These are phyloP conservation scores for Micrasema minimum DNA, from an alignment of 1,140 invertebrate species.

Conservation along the genomic window DNA sequence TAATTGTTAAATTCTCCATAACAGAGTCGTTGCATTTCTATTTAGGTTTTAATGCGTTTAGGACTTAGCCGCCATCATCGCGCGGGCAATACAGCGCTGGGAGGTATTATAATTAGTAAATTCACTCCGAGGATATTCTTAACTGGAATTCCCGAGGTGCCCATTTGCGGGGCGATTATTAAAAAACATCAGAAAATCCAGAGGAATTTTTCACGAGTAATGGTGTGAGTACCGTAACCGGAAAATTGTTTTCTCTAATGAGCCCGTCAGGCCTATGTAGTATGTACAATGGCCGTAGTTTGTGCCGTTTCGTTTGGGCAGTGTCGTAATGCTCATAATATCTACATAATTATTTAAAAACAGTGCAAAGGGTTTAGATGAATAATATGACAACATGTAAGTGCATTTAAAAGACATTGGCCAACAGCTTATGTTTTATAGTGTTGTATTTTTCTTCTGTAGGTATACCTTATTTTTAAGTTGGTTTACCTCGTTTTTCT, in stretches of 20 bases:
- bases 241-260: conserved; percentile 44
- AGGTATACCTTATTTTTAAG: too few species aligned
- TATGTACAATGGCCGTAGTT: conserved; percentile 16
- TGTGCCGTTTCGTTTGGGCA: too few species aligned
- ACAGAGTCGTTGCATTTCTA: conserved; percentile 12
- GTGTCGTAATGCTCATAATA: too few species aligned
- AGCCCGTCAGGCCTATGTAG: conserved; percentile 34
- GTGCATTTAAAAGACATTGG: too few species aligned
- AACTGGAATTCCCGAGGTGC: conserved; percentile 6
- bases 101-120: conserved; percentile 10
- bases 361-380: too few species aligned
- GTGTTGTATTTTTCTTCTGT: too few species aligned
- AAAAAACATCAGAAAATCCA: conserved; percentile 15
- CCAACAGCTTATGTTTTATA: too few species aligned
- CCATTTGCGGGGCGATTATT: conserved; percentile 26
- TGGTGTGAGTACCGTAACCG: conserved; percentile 23
- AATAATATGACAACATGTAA: too few species aligned
- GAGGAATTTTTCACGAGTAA: conserved; percentile 20
- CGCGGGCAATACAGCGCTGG: neutral
- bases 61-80: conserved; percentile 4
- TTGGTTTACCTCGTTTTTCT: too few species aligned
- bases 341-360: too few species aligned
- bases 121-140: conserved; percentile 10
- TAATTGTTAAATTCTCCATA: conserved; percentile 5
- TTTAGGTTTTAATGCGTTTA: neutral